Evolutionary conservation across 2,888 invertebrate genomes (phyloP).

Genomic region (Philereme transversata): DNA sequence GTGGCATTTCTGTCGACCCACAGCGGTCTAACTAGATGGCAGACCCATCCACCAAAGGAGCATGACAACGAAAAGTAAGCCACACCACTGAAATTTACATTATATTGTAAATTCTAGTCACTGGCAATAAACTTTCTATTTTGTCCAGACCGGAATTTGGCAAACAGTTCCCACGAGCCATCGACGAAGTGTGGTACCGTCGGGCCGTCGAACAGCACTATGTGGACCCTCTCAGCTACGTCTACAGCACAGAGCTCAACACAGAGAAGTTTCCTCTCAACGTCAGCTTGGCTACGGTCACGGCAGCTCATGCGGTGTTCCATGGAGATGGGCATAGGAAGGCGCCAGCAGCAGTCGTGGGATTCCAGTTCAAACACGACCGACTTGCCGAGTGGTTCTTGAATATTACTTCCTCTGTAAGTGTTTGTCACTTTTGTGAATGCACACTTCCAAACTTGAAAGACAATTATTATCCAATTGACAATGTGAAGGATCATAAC

Average conservation of each 20-base stretch:
- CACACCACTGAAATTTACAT: neutral
- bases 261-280: conserved; percentile 77
- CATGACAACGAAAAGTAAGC: conserved; percentile 69
- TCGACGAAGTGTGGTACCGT: conserved; percentile 95
- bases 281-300: conserved; percentile 88
- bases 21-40: conserved; percentile 95
- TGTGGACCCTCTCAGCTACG: conserved; percentile 90
- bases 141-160: conserved; percentile 87
- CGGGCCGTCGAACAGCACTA: conserved; percentile 94
- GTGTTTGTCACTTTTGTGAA: conserved; percentile 40
- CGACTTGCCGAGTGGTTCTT: conserved; percentile 90
- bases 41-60: conserved; percentile 84
- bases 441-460: neutral
- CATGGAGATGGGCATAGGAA: conserved; percentile 84
- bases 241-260: conserved; percentile 84
- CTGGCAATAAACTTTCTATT: neutral
- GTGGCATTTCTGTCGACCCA: conserved; percentile 95
- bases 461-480: neutral
- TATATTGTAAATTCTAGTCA: neutral
- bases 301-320: conserved; percentile 94
- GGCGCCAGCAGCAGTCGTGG: conserved; percentile 88
- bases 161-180: conserved; percentile 89
- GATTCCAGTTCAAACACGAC: conserved; percentile 92
- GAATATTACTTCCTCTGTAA: conserved; percentile 90
- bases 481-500: neutral